phyloP scores from a whole-genome alignment of 2,797 vertebrate species.

The Natrix natrix region DNA sequence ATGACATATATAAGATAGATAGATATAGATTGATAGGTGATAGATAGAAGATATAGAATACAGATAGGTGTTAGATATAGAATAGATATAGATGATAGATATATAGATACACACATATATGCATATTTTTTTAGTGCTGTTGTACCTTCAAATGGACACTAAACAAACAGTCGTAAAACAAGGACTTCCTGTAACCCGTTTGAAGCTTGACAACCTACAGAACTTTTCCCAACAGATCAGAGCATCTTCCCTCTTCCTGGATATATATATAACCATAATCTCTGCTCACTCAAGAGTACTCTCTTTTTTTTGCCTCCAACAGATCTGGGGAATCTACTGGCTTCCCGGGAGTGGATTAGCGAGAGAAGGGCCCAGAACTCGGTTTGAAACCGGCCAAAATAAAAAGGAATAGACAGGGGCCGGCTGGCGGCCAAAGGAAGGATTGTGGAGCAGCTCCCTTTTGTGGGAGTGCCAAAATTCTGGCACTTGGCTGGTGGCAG shows the following conservation, averaged over 20 bases:
- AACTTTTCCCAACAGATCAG: neutral
- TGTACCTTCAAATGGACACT: no score
- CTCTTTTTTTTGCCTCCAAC: fast-evolving
- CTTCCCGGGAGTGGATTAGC: neutral
- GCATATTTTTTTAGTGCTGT: no score
- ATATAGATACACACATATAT: no score
- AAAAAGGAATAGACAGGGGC: neutral
- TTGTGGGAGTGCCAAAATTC: neutral
- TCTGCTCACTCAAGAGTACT: neutral
- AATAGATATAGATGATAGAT: no score
- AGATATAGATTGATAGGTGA: no score
- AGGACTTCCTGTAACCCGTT: no score
- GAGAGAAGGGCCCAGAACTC: neutral
- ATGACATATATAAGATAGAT: no score
- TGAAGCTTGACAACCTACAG: neutral
- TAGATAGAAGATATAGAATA: no score
- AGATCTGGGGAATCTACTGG: neutral
- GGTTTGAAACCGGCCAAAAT: neutral
- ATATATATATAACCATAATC: no score
- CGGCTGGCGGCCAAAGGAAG: neutral
- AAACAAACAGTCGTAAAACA: no score
- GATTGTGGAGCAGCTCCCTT: neutral
- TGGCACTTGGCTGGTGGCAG: neutral
- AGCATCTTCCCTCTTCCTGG: neutral
- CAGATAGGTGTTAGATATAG: no score